Evolutionary conservation across 2,888 invertebrate species (phyloP), one percentile per base, ranked within the genome.

Genomic region (Eilema sororculum): DNA sequence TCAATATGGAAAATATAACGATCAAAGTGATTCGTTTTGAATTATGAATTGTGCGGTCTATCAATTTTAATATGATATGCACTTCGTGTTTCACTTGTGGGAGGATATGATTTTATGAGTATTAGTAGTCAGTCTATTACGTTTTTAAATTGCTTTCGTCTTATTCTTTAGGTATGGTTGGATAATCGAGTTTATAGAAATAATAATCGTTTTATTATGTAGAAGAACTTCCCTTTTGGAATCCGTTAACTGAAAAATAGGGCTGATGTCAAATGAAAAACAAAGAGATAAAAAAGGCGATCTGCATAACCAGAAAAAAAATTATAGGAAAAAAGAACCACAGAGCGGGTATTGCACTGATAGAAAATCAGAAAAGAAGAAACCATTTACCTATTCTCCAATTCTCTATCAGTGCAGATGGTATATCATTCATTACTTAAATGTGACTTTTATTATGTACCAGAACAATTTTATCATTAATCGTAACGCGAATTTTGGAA

Each of bases 31-130:
- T 72, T 67, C 67, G 61, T 52, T 68, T 37, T 66, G 65, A 75
- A 74, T 69, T 69, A 71, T 71, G 62, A 66, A 74, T 67, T 33
- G 30, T 72, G 68, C 52, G 69, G 22, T 68, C 12, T 57, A 66
- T 59, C 72, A 68, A 73, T 76, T 72, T 69, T 58, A 67, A 71
- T 73, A 69, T 67, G 41, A 61, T 73, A 73, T 74, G 69, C 60
- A 65, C 58, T 70, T 78, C 69, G 56, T 66, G 41, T 56, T 46
- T 62, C 58, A 59, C 41, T 60, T 52, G 63, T 63, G 58, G 66
- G 58, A 62, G 22, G 71, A 58, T 71, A 59, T 52, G 25, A 68
- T 56, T 52, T 28, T 16, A 28, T 28, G 3, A n/a, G 13, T 52
- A 30, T 46, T 25, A 3, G 46, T 6, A 41, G 25, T 8, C 5